These are phyloP conservation scores for Lepeophtheirus salmonis DNA, from an alignment of 1,140 invertebrate genomes.

Conservation along the genomic window DNA sequence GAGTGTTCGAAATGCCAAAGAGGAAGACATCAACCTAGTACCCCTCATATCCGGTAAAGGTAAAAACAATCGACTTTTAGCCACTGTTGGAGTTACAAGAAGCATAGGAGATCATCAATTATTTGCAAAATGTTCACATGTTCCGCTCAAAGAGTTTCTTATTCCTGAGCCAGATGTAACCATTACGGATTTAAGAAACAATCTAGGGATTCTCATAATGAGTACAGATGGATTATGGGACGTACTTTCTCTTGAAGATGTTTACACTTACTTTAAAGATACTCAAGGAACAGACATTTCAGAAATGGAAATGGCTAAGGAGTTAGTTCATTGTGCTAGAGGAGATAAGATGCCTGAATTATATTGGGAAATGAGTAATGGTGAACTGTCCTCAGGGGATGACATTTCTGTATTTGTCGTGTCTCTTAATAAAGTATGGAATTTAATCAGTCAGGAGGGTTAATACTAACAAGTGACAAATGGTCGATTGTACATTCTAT, in stretches of 20 bases:
- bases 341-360: background rate
- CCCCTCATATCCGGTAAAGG: constrained; percentile 8
- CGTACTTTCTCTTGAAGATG: background rate
- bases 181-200: background rate
- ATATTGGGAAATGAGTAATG: constrained; percentile 6
- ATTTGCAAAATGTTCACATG: constrained; percentile 2
- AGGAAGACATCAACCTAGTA: background rate
- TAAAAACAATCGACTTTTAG: constrained; percentile 2
- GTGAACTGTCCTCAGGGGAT: constrained; percentile 5
- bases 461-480: background rate
- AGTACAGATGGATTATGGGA: constrained; percentile 9
- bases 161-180: constrained; percentile 2
- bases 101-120: constrained; percentile 6
- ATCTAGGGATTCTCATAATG: background rate
- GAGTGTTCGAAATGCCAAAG: background rate
- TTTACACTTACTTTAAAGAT: background rate
- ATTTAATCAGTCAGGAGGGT: too few species aligned
- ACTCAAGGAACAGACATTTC: background rate
- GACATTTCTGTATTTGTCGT: background rate
- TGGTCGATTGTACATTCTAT: background rate
- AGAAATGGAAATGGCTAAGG: background rate
- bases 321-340: background rate
- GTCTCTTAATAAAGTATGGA: background rate
- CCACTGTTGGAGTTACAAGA: constrained; percentile 8
- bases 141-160: constrained; percentile 11